Conservation (phyloP, 2,888 invertebrate species). For the Sicus ferrugineus region DNA sequence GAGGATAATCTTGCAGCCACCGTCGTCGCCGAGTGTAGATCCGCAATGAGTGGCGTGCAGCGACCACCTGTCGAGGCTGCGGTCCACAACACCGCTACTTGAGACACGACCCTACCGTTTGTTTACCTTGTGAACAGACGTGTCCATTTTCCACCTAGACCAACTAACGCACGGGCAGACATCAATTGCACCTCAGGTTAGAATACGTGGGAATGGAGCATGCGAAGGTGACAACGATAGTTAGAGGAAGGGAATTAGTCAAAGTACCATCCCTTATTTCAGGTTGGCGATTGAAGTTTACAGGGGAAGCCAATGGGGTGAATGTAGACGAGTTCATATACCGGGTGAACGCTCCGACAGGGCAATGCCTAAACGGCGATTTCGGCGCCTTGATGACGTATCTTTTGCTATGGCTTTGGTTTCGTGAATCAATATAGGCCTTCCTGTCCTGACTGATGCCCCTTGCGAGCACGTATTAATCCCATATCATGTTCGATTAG, state of each 20-base stretch:
- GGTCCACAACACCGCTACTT: too few species aligned
- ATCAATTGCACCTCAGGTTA: too few species aligned
- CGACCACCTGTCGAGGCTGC: too few species aligned
- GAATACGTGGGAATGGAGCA: too few species aligned
- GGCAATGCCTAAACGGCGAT: slow-evolving; percentile 13
- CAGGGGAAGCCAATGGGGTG: background rate
- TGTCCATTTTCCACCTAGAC: too few species aligned
- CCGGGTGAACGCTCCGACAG: background rate
- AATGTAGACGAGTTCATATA: slow-evolving; percentile 16
- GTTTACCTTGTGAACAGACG: too few species aligned
- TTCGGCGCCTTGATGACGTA: slow-evolving; percentile 1
- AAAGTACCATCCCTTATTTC: background rate
- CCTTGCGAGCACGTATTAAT: background rate
- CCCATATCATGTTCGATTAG: slow-evolving; percentile 8
- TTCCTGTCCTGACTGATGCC: slow-evolving; percentile 20
- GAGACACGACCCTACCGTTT: too few species aligned
- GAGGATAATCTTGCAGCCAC: too few species aligned
- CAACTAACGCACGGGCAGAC: too few species aligned
- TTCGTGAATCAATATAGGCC: slow-evolving; percentile 23
- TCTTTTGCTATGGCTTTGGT: slow-evolving; percentile 40
- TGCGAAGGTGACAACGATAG: too few species aligned
- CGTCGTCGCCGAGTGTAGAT: too few species aligned
- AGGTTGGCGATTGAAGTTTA: background rate
- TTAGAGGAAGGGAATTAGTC: background rate
- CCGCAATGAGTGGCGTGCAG: too few species aligned